phyloP scores from a whole-genome alignment of 2,888 invertebrate species.

The Pammene fasciana region DNA sequence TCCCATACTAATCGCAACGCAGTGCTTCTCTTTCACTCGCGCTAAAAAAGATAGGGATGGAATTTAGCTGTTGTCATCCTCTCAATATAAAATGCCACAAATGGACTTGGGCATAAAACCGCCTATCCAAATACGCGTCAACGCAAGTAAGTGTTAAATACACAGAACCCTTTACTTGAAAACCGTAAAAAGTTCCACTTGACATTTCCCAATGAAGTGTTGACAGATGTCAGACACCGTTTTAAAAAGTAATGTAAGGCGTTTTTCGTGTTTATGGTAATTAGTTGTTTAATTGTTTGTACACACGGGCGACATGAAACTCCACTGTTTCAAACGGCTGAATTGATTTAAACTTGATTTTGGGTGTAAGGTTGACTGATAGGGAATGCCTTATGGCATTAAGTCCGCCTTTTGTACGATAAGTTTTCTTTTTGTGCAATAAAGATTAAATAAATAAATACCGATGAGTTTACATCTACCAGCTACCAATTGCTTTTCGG shows the following conservation, averaged over 20 bases:
- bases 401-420: too few species aligned
- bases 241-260: slow-evolving; percentile 37
- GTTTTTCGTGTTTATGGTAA: slow-evolving; percentile 41
- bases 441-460: too few species aligned
- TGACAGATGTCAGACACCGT: slow-evolving; percentile 34
- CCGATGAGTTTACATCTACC: too few species aligned
- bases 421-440: too few species aligned
- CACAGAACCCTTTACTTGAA: slow-evolving; percentile 5
- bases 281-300: slow-evolving; percentile 36
- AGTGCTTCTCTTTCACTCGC: too few species aligned
- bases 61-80: too few species aligned
- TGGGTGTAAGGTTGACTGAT: not conserved
- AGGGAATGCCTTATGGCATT: too few species aligned
- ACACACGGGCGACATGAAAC: slow-evolving; percentile 26
- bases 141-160: slow-evolving; percentile 1
- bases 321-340: not conserved
- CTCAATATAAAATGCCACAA: not conserved
- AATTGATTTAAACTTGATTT: slow-evolving; percentile 5
- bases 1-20: too few species aligned
- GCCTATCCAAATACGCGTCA: not conserved
- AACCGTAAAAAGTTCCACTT: not conserved
- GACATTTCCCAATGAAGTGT: slow-evolving; percentile 20
- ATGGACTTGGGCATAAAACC: not conserved
- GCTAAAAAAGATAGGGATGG: too few species aligned
- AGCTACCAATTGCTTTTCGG: too few species aligned